Evolutionary conservation across 2,888 invertebrate genomes (phyloP).

Genomic region (Julus scandinavius): DNA sequence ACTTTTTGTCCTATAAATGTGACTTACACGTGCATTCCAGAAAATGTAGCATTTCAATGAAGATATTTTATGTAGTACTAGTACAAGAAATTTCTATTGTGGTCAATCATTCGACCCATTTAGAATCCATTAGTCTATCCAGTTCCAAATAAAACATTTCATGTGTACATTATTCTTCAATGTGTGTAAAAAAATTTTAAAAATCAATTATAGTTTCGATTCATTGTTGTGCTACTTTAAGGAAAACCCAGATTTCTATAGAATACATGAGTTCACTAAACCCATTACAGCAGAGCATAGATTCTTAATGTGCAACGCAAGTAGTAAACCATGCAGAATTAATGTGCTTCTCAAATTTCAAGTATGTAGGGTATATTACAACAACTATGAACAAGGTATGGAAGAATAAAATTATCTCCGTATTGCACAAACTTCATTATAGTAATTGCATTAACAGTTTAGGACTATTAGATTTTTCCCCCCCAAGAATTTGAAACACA

Average conservation of each 20-base stretch:
- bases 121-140: too few species aligned
- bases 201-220: not conserved
- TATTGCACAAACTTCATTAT: not conserved
- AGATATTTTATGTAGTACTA: too few species aligned
- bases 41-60: too few species aligned
- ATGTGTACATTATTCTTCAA: not conserved
- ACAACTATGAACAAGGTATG: not conserved
- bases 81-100: too few species aligned
- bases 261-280: conserved; percentile 11
- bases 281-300: not conserved
- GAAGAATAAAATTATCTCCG: not conserved
- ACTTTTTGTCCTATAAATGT: too few species aligned
- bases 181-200: not conserved
- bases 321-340: conserved; percentile 23
- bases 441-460: not conserved
- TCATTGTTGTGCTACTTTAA: not conserved
- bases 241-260: not conserved
- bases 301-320: not conserved
- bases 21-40: too few species aligned
- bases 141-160: too few species aligned
- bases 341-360: not conserved
- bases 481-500: too few species aligned
- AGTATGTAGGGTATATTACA: not conserved
- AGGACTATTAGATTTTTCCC: too few species aligned
- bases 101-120: too few species aligned